Base-by-base conservation (phyloP, 2,797 vertebrate species). In the Pseudochirops corinnae region DNA sequence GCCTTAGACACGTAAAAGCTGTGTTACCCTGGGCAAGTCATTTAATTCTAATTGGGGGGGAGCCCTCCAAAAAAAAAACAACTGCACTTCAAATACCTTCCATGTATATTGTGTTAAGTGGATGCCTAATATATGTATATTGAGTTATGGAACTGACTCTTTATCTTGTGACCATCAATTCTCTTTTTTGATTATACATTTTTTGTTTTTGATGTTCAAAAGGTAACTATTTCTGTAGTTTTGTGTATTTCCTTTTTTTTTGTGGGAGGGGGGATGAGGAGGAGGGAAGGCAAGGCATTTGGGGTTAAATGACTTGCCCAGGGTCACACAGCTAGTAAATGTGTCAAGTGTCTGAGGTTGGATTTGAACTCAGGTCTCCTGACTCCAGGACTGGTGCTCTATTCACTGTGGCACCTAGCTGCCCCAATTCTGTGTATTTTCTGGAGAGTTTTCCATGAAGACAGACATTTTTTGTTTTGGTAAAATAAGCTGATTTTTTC, bases 361-460 rank as follows among this genome's bases (percentile, higher is more conserved):
- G 11, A 55, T 55, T 53, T 55, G 53, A 55, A 55, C 11, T 55
- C 53, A 55, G 53, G 53, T 55, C 53, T 55, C 53, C 53, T 55
- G 53, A 55, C 53, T 55, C 53, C 11, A 55, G 53, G 11, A 55
- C 53, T 55, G 53, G 53, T 55, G 11, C 53, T 55, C 53, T 55
- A 55, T 55, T 55, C 53, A 55, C 53, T 55, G 53, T 12, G 53
- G 1, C 53, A 55, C 53, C 10, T 55, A 55, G 53, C 53, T 55
- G 53, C 53, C 53, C 53, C 10, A 24, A 33, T 90, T 52, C 31
- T 91, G 62, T 56, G 16, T 6, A 52, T 94, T 93, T 74, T 57
- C 91, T 53, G 46, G 60, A 95, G 55, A 39, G 16, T 97, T 97
- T 91, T 82, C 24, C 18, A 26, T 91, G 92, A 91, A 92, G 94